These are phyloP conservation scores for Cyprinodon brontotheroides DNA, from an alignment of 2,113 vertebrate genomes.

Conservation along the genomic window DNA sequence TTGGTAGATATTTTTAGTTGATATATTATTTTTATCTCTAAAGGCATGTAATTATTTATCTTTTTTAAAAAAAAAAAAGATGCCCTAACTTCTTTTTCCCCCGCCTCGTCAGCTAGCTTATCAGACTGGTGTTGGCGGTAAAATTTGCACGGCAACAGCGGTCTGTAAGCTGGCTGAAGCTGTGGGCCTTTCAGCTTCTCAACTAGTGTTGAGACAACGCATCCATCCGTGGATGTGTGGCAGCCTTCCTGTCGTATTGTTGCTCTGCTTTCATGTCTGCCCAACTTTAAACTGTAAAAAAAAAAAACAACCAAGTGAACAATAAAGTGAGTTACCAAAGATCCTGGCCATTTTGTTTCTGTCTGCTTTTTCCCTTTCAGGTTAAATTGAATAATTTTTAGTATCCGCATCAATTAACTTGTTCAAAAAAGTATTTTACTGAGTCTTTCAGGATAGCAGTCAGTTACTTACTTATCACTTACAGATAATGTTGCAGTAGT, in stretches of 20 bases:
- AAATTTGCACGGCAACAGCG: constrained; percentile 89
- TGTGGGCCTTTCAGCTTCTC: constrained; percentile 78
- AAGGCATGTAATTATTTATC: not conserved
- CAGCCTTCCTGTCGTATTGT: not conserved
- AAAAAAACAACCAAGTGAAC: not conserved
- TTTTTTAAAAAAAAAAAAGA: not conserved
- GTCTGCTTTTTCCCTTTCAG: not conserved
- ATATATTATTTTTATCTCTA: not conserved
- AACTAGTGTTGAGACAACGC: not conserved
- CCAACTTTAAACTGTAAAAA: constrained; percentile 10
- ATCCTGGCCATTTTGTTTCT: not conserved
- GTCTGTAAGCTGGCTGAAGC: constrained; percentile 99
- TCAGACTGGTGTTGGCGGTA: constrained; percentile 99
- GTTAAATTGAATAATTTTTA: not conserved
- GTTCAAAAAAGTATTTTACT: not conserved
- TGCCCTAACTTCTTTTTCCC: constrained; percentile 36
- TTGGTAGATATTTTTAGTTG: not conserved
- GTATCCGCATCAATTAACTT: not conserved
- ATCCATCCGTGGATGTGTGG: not conserved
- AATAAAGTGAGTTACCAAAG: constrained; percentile 55
- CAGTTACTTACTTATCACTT: not conserved
- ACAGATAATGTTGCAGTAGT: not conserved
- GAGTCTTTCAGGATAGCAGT: not conserved
- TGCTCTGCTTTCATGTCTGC: not conserved
- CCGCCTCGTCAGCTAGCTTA: constrained; percentile 98